Evolutionary conservation across 2,797 vertebrate species (phyloP), one percentile per base, ranked within the genome.

Genomic region (Podarcis siculus): DNA sequence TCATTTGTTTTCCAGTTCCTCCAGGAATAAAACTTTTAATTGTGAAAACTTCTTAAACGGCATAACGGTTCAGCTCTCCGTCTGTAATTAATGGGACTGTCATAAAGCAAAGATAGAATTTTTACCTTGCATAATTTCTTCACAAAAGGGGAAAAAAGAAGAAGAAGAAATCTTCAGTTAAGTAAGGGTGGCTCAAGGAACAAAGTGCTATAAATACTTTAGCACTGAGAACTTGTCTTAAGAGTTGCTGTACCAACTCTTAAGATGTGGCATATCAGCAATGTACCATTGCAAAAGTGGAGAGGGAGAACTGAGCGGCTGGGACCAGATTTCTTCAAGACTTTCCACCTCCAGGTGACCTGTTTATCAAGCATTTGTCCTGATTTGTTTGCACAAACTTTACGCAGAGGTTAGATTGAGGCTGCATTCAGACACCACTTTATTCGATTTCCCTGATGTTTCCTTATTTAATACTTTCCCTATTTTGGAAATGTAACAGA

Each of bases 11-110:
- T 96, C 87, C 87, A 91, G 93, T 90, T 97, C 95, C 95, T 96
- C 87, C 88, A 96, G 96, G 95, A 96, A 96, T 96, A 96, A 97
- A 97, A 96, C 93, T 97, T 97, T 96, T 97, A 96, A 96, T 96
- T 96, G 96, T 96, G 95, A 95, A 96, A 97, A 96, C 94, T 96
- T 96, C 91, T 94, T 61, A 94, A 95, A 95, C 94, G 92, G 93
- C 94, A 94, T 87, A 95, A 96, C 95, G 89, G 90, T 96, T 96
- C 93, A 96, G 95, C 93, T 92, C 85, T 96, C 94, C 94, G 94
- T 93, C 94, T 95, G 95, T 97, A 97, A 97, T 92, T 96, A 97
- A 96, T 94, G 95, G 91, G 87, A 93, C 94, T 86, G 90, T 91
- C 88, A 94, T 88, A 82, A 8, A 91, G 86, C 91, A 92, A 94